phyloP scores from a whole-genome alignment of 2,113 vertebrate species.

The Scatophagus argus region DNA sequence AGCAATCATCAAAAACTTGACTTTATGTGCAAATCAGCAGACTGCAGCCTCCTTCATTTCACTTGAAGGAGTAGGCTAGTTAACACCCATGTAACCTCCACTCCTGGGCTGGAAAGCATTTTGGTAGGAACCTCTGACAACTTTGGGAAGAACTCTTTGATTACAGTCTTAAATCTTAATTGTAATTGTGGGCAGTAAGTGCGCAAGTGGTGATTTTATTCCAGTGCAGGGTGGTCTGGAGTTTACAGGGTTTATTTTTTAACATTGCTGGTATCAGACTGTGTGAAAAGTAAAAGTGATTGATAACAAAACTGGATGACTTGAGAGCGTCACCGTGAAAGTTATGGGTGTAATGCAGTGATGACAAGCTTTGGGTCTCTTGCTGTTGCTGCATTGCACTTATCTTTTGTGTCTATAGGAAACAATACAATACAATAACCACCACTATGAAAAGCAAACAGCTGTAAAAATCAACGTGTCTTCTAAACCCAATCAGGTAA shows the following conservation, averaged over 20 bases:
- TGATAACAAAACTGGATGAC: neutral
- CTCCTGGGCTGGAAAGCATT: neutral
- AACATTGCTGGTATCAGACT: neutral
- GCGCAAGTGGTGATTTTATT: neutral
- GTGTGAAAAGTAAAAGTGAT: neutral
- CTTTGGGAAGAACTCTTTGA: conserved; percentile 15
- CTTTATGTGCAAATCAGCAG: conserved; percentile 51
- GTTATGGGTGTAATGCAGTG: neutral
- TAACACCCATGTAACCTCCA: no score
- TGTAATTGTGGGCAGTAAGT: neutral
- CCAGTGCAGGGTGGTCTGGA: neutral
- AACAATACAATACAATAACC: no score
- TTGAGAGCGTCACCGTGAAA: neutral
- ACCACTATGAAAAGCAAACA: neutral
- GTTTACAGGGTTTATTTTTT: neutral
- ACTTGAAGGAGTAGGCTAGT: neutral
- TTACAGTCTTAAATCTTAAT: neutral
- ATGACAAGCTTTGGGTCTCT: neutral
- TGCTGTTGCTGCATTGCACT: neutral
- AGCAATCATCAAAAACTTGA: neutral
- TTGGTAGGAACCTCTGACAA: neutral
- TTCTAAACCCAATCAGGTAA: neutral
- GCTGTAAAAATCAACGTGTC: neutral
- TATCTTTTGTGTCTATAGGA: neutral
- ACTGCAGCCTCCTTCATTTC: neutral